Percentiles rank a stretch among this genome's conserved stretches.
These are phyloP conservation scores for Rhyacichthys aspro DNA, from an alignment of 2,797 vertebrate species.

Conservation along the genomic window DNA sequence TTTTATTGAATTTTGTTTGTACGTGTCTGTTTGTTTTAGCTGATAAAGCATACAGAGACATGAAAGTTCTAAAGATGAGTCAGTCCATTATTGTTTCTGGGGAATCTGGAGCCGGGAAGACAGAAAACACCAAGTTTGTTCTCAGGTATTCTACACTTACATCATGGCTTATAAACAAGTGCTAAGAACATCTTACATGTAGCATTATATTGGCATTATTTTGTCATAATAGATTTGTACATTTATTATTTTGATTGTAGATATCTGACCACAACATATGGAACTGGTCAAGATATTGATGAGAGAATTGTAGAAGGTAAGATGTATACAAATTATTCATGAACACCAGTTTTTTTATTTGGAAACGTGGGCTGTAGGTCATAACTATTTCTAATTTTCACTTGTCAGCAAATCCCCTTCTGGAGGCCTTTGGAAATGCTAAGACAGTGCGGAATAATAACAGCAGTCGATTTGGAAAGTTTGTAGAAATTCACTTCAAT, in stretches of 20 bases:
- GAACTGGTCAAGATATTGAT: slow-evolving; percentile 97
- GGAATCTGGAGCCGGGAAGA: slow-evolving; percentile 98
- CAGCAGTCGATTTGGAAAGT: slow-evolving; percentile 99
- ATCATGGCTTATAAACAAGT: no score
- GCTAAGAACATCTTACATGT: no score
- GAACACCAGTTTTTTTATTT: neutral
- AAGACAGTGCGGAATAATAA: slow-evolving; percentile 99
- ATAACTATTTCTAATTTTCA: neutral
- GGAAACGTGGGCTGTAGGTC: neutral
- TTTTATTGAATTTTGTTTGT: neutral
- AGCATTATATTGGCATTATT: neutral
- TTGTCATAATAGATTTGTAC: neutral
- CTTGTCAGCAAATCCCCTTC: slow-evolving; percentile 90
- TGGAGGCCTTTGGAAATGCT: slow-evolving; percentile 98
- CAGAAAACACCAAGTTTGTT: slow-evolving; percentile 99
- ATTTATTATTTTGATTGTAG: slow-evolving; percentile 65
- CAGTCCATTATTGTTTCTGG: slow-evolving; percentile 99
- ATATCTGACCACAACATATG: slow-evolving; percentile 96
- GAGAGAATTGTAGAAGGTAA: slow-evolving; percentile 98
- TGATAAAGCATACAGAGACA: slow-evolving; percentile 97
- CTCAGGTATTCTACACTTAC: slow-evolving; percentile 81
- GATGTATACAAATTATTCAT: neutral
- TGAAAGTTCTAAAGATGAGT: slow-evolving; percentile 98
- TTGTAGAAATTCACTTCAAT: slow-evolving; percentile 99
- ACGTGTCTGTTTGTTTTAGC: slow-evolving; percentile 73